phyloP scores from a whole-genome alignment of 2,797 vertebrate species.

The Amblyopsis hoosieri region DNA sequence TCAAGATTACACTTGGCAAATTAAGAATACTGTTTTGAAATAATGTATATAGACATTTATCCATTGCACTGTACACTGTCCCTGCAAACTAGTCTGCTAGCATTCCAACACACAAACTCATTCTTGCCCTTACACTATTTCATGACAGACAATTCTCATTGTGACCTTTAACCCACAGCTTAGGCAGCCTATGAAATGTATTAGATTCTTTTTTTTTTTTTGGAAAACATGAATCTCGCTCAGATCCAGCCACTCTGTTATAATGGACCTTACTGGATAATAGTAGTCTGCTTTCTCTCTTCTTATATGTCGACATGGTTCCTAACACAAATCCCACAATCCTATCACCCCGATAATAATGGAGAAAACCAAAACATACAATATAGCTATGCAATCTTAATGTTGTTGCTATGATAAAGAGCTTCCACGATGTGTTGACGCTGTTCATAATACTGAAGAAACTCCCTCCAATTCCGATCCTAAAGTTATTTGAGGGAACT shows the following conservation, averaged over 20 bases:
- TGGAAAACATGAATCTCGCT: slow-evolving; percentile 1
- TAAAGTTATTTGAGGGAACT: too few relatives aligned
- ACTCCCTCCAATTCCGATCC: too few relatives aligned
- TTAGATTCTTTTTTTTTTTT: slow-evolving; percentile 14
- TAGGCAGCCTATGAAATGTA: not conserved
- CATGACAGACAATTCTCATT: slow-evolving; percentile 6
- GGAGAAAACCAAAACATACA: not conserved
- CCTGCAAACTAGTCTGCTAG: slow-evolving; percentile 16
- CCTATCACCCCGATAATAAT: too few relatives aligned
- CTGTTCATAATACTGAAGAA: too few relatives aligned
- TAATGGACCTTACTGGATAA: slow-evolving; percentile 10
- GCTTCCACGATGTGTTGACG: too few relatives aligned
- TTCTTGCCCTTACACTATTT: not conserved
- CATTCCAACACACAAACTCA: slow-evolving; percentile 20
- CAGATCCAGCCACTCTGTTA: slow-evolving; percentile 1
- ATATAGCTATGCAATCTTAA: not conserved
- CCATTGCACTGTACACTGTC: slow-evolving; percentile 1
- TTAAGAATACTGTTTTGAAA: slow-evolving; percentile 8
- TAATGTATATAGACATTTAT: slow-evolving; percentile 12
- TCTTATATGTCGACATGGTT: slow-evolving; percentile 18
- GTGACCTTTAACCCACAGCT: not conserved
- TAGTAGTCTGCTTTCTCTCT: slow-evolving; percentile 16
- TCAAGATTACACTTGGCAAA: not conserved
- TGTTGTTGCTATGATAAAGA: too few relatives aligned
- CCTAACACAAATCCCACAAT: slow-evolving; percentile 10